These are phyloP conservation scores for Phyllotis vaccarum DNA, from an alignment of 2,797 vertebrate genomes.

Conservation along the genomic window DNA sequence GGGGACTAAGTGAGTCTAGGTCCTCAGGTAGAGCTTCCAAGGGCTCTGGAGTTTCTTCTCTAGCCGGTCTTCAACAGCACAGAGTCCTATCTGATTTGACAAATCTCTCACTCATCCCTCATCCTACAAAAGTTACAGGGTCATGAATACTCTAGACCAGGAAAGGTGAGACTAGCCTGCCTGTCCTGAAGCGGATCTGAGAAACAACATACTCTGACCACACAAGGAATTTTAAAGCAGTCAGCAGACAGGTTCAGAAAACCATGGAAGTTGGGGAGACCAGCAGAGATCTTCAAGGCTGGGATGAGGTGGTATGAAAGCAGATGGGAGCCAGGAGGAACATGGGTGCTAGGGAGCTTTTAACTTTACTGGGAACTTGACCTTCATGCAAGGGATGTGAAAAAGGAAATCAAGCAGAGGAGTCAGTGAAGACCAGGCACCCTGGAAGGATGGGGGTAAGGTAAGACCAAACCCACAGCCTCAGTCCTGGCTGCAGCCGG, in stretches of 20 bases:
- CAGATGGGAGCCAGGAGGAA: accelerated
- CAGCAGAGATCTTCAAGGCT: neutral
- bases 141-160: accelerated
- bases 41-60: neutral
- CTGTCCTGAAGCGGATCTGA: neutral
- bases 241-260: neutral
- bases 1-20: neutral
- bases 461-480: neutral
- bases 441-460: neutral
- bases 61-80: neutral
- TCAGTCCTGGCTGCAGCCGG: neutral
- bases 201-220: neutral
- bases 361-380: neutral
- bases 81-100: neutral
- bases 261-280: accelerated
- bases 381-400: neutral
- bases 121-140: neutral
- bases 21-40: neutral
- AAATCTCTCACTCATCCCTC: neutral
- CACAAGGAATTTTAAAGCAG: neutral
- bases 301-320: accelerated
- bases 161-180: neutral
- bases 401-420: neutral
- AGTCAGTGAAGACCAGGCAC: neutral
- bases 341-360: neutral